Conservation (phyloP, 1,140 invertebrate species). For the Drosophila tani region DNA sequence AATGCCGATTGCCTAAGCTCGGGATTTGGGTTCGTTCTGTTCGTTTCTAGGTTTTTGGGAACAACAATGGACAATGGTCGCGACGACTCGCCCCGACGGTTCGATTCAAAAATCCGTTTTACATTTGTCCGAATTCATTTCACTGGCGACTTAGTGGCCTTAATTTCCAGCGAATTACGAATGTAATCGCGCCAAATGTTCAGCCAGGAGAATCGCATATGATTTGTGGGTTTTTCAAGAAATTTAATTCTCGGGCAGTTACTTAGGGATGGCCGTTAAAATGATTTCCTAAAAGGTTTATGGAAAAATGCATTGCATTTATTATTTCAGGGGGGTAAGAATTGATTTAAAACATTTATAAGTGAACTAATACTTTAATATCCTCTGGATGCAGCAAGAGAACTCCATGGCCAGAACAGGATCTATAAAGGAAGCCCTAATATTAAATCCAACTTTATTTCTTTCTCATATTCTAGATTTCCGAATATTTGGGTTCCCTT, state of each 20-base stretch:
- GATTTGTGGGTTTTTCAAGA: constrained; percentile 42
- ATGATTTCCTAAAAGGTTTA: constrained; percentile 5
- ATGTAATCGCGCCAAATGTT: constrained; percentile 58
- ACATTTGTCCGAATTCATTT: constrained; percentile 70
- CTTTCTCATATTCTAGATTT: too few relatives aligned
- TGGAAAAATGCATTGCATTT: neutral
- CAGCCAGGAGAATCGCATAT: constrained; percentile 33
- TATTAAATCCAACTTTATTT: neutral
- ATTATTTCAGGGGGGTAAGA: neutral
- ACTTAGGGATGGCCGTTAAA: constrained; percentile 5
- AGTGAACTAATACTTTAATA: neutral
- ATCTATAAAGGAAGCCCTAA: too few relatives aligned
- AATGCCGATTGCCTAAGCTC: constrained; percentile 76
- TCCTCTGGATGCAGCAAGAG: neutral
- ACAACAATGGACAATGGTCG: constrained; percentile 37
- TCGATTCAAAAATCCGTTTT: constrained; percentile 47
- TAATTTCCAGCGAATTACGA: constrained; percentile 72
- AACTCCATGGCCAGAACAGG: neutral
- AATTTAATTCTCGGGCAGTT: constrained; percentile 22
- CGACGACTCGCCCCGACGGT: neutral
- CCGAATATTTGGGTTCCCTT: too few relatives aligned
- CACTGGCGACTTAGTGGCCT: constrained; percentile 66
- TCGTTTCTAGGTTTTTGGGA: neutral
- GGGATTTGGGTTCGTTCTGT: constrained; percentile 52
- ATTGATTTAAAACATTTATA: neutral